phyloP scores from a whole-genome alignment of 2,888 invertebrate species.

The Drosophila demipolita region DNA sequence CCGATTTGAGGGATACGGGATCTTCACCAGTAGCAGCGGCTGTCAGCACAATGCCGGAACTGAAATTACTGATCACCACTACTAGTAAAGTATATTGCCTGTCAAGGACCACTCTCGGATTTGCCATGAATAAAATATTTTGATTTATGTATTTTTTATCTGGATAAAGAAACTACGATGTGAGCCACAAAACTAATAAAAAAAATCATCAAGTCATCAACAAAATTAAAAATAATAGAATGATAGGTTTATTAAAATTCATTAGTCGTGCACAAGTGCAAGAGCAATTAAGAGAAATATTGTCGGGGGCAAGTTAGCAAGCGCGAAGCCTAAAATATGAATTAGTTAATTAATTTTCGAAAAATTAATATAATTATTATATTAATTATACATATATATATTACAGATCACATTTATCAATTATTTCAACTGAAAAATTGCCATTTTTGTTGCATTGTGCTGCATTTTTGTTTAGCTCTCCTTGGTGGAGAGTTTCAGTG shows the following conservation, averaged over 20 bases:
- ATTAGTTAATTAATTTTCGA: too few species aligned
- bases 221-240: constrained; percentile 34
- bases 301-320: not conserved
- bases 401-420: not conserved
- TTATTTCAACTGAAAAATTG: not conserved
- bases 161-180: not conserved
- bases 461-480: not conserved
- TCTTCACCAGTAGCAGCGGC: too few species aligned
- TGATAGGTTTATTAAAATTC: constrained; percentile 46
- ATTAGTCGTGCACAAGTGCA: constrained; percentile 18
- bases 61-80: too few species aligned
- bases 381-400: not conserved
- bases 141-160: not conserved
- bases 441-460: not conserved
- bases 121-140: not conserved
- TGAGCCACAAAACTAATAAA: constrained; percentile 25
- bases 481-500: not conserved
- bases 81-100: too few species aligned
- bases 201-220: not conserved
- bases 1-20: too few species aligned
- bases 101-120: too few species aligned
- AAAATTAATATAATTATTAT: not conserved
- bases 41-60: too few species aligned
- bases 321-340: not conserved
- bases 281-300: constrained; percentile 18